A percentile compares a stretch with the other conserved stretches of the same genome.
phyloP scores from a whole-genome alignment of 92 coral and sea anemone genomes.

The Bergia sp. region DNA sequence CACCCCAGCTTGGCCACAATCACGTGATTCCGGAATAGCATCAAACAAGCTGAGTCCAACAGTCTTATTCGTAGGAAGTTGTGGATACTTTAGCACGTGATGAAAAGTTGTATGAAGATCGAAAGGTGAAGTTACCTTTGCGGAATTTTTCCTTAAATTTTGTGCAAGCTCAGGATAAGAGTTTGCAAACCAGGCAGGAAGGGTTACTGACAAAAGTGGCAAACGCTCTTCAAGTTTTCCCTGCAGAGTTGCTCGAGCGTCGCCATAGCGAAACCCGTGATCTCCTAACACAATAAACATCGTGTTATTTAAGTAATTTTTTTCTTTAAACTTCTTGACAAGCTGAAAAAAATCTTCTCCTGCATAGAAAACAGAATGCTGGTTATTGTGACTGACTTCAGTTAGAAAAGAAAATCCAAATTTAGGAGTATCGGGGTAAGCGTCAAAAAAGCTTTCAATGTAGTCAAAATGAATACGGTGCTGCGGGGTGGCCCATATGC shows the following conservation, averaged over 20 bases:
- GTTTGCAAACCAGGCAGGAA: constrained; percentile 72
- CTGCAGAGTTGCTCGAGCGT: constrained; percentile 77
- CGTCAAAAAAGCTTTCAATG: constrained; percentile 79
- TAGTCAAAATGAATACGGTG: constrained; percentile 85
- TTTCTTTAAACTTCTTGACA: constrained; percentile 60
- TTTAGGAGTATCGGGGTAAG: constrained; percentile 77
- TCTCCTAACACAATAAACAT: constrained; percentile 80
- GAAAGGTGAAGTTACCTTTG: constrained; percentile 85
- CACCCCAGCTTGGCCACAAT: constrained; percentile 78
- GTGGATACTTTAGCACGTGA: constrained; percentile 79
- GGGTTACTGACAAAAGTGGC: constrained; percentile 83
- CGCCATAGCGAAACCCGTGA: constrained; percentile 90
- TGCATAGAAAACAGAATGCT: constrained; percentile 51
- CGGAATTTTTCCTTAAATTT: constrained; percentile 61
- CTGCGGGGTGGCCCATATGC: constrained; percentile 84
- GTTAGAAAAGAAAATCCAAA: constrained; percentile 83
- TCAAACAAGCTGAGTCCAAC: constrained; percentile 75
- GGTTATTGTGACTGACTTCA: constrained; percentile 71
- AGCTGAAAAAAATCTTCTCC: constrained; percentile 62
- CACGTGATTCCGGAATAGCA: constrained; percentile 69
- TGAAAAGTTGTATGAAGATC: constrained; percentile 85
- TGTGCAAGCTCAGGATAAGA: constrained; percentile 52
- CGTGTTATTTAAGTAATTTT: constrained; percentile 71
- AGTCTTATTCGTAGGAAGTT: constrained; percentile 49
- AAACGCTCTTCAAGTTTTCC: constrained; percentile 89